Base-by-base conservation (phyloP, 2,888 invertebrate genomes). In the Choristoneura rosaceana region DNA sequence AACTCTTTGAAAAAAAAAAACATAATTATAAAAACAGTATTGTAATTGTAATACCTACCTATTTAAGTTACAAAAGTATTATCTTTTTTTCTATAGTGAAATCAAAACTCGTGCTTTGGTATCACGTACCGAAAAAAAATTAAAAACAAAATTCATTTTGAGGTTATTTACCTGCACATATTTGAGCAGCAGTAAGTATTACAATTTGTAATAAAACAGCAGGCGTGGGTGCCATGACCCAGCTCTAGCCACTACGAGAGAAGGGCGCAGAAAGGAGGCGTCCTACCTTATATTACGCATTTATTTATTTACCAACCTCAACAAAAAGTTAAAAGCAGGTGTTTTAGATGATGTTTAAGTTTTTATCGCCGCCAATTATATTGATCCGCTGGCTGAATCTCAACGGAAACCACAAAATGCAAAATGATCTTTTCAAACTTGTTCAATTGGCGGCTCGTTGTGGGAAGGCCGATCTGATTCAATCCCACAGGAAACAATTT, bases 401-500 rank as follows among this genome's bases (percentile, higher is more conserved):
- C 74, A 80, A 76, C 81, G 80, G 79, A 80, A 84, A 88, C 88
- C 88, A 81, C 87, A 87, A 86, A 83, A 82, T 80, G 80, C 79
- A 78, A 82, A 81, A 85, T 84, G 84, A 83, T 77, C 76, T 84
- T 87, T 87, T 87, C 86, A 81, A 82, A 77, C 63, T 69, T 74
- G 59, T 77, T 79, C 80, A 80, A 78, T 76, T 76, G 77, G 58
- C 69, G 74, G 74, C 75, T 79, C 62, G 76, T 82, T 83, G 86
- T 86, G 85, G 84, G 84, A 86, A 86, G 74, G 76, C 75, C 75
- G 76, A 77, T 78, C 64, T 76, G 76, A 77, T 78, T 79, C 78
- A 82, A 79, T 80, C 81, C 84, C 84, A 81, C 87, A 87, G 91
- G 90, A 91, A 92, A 87, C 84, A 79, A 90, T 91, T 91, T 90